Percentiles rank a stretch among this genome's conserved stretches.
phyloP scores from a whole-genome alignment of 2,113 vertebrate genomes.

The Arvicanthis niloticus region DNA sequence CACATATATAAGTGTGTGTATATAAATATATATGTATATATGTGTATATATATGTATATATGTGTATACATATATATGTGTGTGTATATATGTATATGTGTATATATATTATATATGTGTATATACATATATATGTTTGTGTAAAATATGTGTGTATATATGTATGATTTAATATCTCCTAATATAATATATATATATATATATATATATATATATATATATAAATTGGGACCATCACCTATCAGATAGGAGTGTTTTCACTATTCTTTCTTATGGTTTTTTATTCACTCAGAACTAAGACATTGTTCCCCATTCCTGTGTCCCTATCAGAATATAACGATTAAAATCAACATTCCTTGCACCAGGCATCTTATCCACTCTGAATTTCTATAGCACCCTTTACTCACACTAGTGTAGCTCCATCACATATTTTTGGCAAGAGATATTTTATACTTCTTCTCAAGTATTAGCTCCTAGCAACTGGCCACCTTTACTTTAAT shows the following conservation, averaged over 20 bases:
- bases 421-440: neutral
- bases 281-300: fast-evolving
- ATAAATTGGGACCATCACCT: neutral
- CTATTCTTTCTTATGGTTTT: neutral
- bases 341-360: neutral
- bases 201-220: neutral
- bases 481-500: neutral
- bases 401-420: neutral
- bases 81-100: neutral
- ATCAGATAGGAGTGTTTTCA: neutral
- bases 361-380: neutral
- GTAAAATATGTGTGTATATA: neutral
- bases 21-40: neutral
- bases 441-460: neutral
- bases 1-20: neutral
- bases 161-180: too few relatives aligned
- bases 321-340: neutral
- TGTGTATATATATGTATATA: neutral
- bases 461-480: conserved; percentile 14
- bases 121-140: neutral
- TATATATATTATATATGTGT: neutral
- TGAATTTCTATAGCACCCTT: neutral
- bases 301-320: neutral
- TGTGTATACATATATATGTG: neutral
- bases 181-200: neutral